These are phyloP conservation scores for Eupeodes latifasciatus DNA, from an alignment of 2,888 invertebrate species.

Conservation along the genomic window DNA sequence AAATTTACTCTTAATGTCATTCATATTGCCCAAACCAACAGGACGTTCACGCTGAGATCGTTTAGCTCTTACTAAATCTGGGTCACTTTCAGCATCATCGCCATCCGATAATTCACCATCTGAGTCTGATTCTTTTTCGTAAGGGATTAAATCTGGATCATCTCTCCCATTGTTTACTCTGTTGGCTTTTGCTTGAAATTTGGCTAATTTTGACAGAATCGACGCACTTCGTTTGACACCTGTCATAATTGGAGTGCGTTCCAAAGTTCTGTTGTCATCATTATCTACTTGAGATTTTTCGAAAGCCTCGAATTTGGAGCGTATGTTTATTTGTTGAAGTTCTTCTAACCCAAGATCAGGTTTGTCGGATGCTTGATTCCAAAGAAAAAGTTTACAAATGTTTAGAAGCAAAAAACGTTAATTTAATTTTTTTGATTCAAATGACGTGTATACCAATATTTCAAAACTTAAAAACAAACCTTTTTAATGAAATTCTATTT, in stretches of 20 bases:
- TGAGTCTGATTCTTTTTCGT: constrained; percentile 82
- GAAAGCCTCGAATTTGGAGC: constrained; percentile 93
- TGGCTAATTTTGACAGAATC: constrained; percentile 91
- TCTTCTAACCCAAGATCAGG: constrained; percentile 94
- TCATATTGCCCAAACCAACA: constrained; percentile 90
- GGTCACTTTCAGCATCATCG: constrained; percentile 85
- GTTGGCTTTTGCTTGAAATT: constrained; percentile 93
- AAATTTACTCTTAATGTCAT: constrained; percentile 92
- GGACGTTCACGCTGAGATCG: constrained; percentile 89
- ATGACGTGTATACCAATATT: too few species aligned
- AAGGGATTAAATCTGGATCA: constrained; percentile 89
- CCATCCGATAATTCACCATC: constrained; percentile 84
- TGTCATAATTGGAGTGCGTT: constrained; percentile 53
- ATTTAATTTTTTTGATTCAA: too few species aligned
- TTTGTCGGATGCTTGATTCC: constrained; percentile 90
- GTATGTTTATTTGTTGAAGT: constrained; percentile 91
- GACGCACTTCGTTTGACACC: constrained; percentile 89
- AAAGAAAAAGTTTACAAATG: neutral
- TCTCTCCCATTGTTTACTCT: constrained; percentile 91
- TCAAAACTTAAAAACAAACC: too few species aligned
- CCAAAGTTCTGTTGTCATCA: constrained; percentile 78
- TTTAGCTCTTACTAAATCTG: constrained; percentile 86
- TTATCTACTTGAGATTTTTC: constrained; percentile 84
- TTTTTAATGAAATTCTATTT: too few species aligned
- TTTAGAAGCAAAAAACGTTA: too few species aligned